Conservation (phyloP, 2,797 vertebrate species). For the Holocentrus rufus region DNA sequence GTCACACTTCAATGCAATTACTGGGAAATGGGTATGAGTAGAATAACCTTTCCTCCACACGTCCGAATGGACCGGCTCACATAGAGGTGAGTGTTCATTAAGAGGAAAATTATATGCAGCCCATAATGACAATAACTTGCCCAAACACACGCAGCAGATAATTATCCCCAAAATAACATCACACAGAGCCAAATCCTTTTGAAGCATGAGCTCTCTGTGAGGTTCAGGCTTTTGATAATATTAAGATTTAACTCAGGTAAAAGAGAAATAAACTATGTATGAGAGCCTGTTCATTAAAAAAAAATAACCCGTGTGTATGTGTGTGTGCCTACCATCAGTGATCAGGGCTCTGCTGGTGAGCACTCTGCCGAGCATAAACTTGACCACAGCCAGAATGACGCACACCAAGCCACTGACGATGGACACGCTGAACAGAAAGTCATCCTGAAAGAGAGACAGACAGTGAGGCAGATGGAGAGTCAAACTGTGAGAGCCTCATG, state of each 20-base stretch:
- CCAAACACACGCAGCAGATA: too few species aligned
- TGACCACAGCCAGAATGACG: slow-evolving; percentile 87
- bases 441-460: slow-evolving; percentile 81
- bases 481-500: not conserved
- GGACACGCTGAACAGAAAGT: slow-evolving; percentile 96
- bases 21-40: not conserved
- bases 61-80: too few species aligned
- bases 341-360: slow-evolving; percentile 96
- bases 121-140: too few species aligned
- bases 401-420: slow-evolving; percentile 94
- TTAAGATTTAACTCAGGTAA: too few species aligned
- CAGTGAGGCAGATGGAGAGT: not conserved
- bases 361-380: slow-evolving; percentile 95
- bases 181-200: too few species aligned
- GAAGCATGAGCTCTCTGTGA: too few species aligned
- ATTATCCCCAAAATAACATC: too few species aligned
- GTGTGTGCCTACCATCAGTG: slow-evolving; percentile 87
- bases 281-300: too few species aligned
- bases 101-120: too few species aligned
- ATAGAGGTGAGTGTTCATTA: too few species aligned
- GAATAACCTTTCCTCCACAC: not conserved
- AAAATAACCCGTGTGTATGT: not conserved
- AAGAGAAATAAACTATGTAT: too few species aligned
- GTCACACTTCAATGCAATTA: not conserved
- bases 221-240: too few species aligned